Conservation (phyloP, 2,797 vertebrate genomes). For the Allobates femoralis region DNA sequence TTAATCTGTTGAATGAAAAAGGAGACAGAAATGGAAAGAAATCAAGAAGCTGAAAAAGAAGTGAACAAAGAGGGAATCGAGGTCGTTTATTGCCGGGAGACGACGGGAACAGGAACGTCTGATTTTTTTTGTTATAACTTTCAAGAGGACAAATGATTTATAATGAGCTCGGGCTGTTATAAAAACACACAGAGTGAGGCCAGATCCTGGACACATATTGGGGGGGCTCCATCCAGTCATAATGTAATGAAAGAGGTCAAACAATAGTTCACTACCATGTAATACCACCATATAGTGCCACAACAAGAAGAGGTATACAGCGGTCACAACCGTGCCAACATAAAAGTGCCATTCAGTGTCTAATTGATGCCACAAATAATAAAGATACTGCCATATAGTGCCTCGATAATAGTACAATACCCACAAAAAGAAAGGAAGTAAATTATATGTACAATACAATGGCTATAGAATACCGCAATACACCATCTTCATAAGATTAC, state of each 20-base stretch:
- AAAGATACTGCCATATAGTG: not conserved
- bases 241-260: not conserved
- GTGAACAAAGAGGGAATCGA: not conserved
- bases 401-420: not conserved
- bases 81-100: constrained; percentile 5
- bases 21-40: not conserved
- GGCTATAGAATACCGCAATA: not conserved
- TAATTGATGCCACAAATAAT: not conserved
- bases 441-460: too few species aligned
- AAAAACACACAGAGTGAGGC: not conserved
- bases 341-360: not conserved
- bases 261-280: not conserved
- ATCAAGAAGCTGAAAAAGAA: not conserved
- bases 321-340: not conserved
- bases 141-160: not conserved
- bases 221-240: not conserved
- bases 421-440: too few species aligned
- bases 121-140: not conserved
- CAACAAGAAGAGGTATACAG: not conserved
- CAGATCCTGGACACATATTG: not conserved
- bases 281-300: not conserved
- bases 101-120: not conserved
- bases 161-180: not conserved
- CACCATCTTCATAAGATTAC: too few species aligned
- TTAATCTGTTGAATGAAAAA: constrained; percentile 74